Evolutionary conservation across 2,888 invertebrate species (phyloP), one percentile per base, ranked within the genome.

Genomic region (Tribolium freemani): DNA sequence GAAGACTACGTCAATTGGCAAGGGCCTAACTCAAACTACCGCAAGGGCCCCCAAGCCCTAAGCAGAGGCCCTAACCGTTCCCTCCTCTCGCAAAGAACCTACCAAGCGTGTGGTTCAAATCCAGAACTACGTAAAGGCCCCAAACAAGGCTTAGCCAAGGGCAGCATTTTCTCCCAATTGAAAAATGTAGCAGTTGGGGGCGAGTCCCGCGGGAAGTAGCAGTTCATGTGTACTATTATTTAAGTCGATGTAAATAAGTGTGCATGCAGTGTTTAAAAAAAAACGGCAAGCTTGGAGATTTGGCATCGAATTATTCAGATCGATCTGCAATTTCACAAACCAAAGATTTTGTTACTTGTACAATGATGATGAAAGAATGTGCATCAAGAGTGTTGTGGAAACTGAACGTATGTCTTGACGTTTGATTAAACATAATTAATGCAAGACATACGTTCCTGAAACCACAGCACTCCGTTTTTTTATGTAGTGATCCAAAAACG

Each of bases 1-100:
- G 91, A 91, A 75, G 94, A 95, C 82, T 96, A 96, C 83, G 90
- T 94, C 57, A 91, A 94, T 3, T 95, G 95, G 95, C 92, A 93
- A 76, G 95, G 95, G 0, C 92, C 94, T 0, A 93, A 95, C 85
- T 90, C 91, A 0, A 89, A 89, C 57, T 85, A 92, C 10, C 86
- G 89, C 5, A 85, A 86, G 21, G 91, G 90, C 0, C 84, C 87
- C n/a, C 85, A 87, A 72, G 84, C 85, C 31, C 50, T 88, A 0
- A 88, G 89, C 0, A 87, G 87, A 64, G 93, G 93, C 1, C 88
- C 91, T 1, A 88, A 92, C 75, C 69, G 76, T 30, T 75, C 77
- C 20, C 70, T 84, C 20, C 69, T 81, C 11, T 76, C 80, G 0
- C 76, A 81, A 0, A 87, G 88, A 9, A 84, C 82, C 51, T 87